Evolutionary conservation across 2,113 vertebrate species (phyloP).

Genomic region (Sclerurus mexicanus): DNA sequence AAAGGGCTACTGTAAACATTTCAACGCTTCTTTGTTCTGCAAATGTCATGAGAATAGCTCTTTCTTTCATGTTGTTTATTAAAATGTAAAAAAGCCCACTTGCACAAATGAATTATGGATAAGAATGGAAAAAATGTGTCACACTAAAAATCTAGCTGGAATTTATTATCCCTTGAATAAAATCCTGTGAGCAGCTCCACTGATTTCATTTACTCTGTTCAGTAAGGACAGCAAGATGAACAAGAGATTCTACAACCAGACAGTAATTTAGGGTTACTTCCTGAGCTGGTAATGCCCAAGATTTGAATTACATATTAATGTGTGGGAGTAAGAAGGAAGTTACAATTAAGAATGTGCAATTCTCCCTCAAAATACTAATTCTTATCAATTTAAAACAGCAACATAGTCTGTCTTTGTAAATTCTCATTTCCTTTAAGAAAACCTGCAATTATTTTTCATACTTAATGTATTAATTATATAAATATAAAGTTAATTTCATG

Average conservation of each 20-base stretch:
- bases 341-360: background rate
- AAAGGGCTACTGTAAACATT: slow-evolving; percentile 49
- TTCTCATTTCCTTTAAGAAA: background rate
- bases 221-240: background rate
- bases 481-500: background rate
- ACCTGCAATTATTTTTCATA: background rate
- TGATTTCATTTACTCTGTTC: background rate
- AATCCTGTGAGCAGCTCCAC: background rate
- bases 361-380: background rate
- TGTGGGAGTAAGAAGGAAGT: background rate
- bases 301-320: background rate
- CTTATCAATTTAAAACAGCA: background rate
- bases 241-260: background rate
- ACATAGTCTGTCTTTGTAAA: background rate
- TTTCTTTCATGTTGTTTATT: slow-evolving; percentile 34
- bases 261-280: background rate
- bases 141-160: background rate
- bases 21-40: background rate
- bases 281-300: background rate
- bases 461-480: background rate
- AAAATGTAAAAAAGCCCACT: slow-evolving; percentile 52
- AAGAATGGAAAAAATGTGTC: slow-evolving; percentile 43
- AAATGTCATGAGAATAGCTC: slow-evolving; percentile 25
- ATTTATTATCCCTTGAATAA: background rate
- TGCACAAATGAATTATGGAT: slow-evolving; percentile 45